Evolutionary conservation across 2,113 vertebrate genomes (phyloP).

Genomic region (Silurus asotus): DNA sequence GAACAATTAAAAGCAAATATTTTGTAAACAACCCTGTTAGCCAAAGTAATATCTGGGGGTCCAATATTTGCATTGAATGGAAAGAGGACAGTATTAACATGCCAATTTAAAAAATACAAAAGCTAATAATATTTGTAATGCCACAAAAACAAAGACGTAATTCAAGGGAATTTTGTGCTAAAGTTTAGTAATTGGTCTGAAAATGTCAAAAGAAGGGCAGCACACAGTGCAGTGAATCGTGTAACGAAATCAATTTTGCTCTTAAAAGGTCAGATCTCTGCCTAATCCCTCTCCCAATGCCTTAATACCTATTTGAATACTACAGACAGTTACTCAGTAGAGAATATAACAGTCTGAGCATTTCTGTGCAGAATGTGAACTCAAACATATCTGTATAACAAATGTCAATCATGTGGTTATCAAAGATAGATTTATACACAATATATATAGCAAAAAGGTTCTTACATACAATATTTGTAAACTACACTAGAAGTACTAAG

Average conservation of each 20-base stretch:
- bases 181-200: slow-evolving; percentile 20
- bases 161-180: not conserved
- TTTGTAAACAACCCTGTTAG: not conserved
- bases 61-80: not conserved
- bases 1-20: not conserved
- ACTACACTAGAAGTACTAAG: not conserved
- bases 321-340: not conserved
- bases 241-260: slow-evolving; percentile 8
- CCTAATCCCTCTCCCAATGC: not conserved
- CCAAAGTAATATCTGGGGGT: not conserved
- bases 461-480: slow-evolving; percentile 32
- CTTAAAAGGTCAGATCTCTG: slow-evolving; percentile 20
- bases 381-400: slow-evolving; percentile 9
- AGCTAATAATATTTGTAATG: not conserved
- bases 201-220: slow-evolving; percentile 28
- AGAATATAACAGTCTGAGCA: not conserved
- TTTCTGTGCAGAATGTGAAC: not conserved
- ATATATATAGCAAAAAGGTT: not conserved
- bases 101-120: not conserved
- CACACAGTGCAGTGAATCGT: slow-evolving; percentile 3
- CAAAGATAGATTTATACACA: not conserved
- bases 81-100: not conserved
- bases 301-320: not conserved
- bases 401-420: not conserved
- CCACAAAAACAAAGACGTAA: not conserved